These are phyloP conservation scores for Myotis davidii DNA, from an alignment of 2,113 vertebrate species.

Conservation along the genomic window DNA sequence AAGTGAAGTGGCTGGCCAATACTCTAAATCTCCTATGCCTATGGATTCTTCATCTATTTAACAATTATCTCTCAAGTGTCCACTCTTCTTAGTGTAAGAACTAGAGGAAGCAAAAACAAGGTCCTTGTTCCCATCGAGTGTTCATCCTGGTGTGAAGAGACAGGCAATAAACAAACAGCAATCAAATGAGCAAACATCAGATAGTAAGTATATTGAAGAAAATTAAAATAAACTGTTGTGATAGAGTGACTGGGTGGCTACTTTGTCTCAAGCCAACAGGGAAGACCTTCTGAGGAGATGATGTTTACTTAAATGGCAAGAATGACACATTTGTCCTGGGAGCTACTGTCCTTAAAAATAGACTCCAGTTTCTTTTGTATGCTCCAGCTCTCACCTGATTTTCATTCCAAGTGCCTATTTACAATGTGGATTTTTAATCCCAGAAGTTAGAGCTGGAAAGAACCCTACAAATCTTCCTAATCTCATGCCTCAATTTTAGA, in stretches of 20 bases:
- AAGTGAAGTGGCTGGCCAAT: not conserved
- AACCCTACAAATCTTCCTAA: not conserved
- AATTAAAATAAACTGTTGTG: not conserved
- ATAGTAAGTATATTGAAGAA: not conserved
- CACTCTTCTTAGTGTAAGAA: not conserved
- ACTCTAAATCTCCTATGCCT: not conserved
- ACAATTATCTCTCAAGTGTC: not conserved
- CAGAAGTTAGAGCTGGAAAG: not conserved
- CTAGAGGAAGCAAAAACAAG: not conserved
- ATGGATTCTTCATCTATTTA: not conserved
- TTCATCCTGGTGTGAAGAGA: not conserved
- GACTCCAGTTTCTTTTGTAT: not conserved
- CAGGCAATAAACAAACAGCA: not conserved
- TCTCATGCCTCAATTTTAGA: not conserved
- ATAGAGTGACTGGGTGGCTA: not conserved
- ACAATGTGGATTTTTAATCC: not conserved
- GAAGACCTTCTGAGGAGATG: not conserved
- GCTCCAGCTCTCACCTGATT: not conserved
- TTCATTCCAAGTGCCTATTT: not conserved
- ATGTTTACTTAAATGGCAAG: not conserved
- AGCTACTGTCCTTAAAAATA: not conserved
- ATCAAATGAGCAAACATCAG: not conserved
- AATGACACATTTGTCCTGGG: not conserved
- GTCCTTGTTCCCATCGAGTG: not conserved
- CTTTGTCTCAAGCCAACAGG: not conserved